Conservation (phyloP, 2,113 vertebrate species). For the Columba livia region DNA sequence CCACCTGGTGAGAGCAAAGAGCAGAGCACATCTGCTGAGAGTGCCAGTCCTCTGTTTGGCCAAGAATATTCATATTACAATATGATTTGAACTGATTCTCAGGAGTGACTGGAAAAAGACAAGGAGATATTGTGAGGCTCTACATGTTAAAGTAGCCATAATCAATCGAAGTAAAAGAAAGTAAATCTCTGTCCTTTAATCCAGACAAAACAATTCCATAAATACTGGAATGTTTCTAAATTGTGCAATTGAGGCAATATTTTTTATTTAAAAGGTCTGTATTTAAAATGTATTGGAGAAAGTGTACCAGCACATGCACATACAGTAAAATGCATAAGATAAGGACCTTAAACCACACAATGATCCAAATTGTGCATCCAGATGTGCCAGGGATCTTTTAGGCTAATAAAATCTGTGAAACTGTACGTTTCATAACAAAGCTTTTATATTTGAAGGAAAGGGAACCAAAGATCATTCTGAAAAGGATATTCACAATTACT, state of each 20-base stretch:
- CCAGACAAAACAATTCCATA: not conserved
- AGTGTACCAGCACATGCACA: not conserved
- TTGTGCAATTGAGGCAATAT: not conserved
- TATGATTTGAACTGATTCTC: not conserved
- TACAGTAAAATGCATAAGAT: not conserved
- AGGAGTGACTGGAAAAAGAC: not conserved
- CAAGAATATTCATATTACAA: not conserved
- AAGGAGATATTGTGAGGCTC: not conserved
- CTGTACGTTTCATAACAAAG: not conserved
- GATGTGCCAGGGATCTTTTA: not conserved
- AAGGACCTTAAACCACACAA: not conserved
- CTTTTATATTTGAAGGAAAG: not conserved
- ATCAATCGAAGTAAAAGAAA: not conserved
- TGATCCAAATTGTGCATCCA: not conserved
- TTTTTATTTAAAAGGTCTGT: not conserved
- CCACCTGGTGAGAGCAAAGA: accelerated
- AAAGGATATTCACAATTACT: not conserved
- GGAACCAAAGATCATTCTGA: not conserved
- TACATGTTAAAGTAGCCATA: not conserved
- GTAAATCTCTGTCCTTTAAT: not conserved
- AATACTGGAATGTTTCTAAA: not conserved
- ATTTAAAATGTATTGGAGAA: not conserved
- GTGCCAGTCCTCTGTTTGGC: accelerated
- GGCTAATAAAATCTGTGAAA: slow-evolving; percentile 12
- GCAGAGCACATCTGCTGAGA: not conserved